These are phyloP conservation scores for Oryctes rhinoceros DNA, from an alignment of 1,140 invertebrate species.

Conservation along the genomic window DNA sequence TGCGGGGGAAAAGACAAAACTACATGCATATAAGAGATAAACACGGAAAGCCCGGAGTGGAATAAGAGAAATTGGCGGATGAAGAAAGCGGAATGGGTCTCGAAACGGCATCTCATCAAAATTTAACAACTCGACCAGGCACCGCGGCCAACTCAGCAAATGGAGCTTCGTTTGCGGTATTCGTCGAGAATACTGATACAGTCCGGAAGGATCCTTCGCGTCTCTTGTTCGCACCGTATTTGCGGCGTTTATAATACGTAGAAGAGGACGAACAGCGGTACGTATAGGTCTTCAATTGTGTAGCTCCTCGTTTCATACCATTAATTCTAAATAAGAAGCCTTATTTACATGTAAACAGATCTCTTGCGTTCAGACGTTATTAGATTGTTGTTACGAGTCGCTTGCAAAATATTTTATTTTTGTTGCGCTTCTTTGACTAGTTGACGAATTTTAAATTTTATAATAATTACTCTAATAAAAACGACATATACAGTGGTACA, in stretches of 20 bases:
- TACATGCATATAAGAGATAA: conserved; percentile 26
- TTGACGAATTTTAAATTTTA: too few species aligned
- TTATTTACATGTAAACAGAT: neutral
- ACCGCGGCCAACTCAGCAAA: conserved; percentile 5
- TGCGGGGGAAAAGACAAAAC: neutral
- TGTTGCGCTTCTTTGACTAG: too few species aligned
- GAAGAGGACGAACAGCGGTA: neutral
- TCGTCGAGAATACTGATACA: conserved; percentile 33
- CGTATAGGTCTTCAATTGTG: neutral
- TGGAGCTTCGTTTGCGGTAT: conserved; percentile 20
- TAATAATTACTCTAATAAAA: too few species aligned
- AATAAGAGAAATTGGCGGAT: conserved; percentile 33
- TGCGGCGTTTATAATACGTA: neutral
- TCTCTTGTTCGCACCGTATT: conserved; percentile 4
- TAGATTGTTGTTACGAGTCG: neutral
- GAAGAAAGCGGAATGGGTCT: conserved; percentile 2
- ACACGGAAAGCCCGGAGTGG: neutral
- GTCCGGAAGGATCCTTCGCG: neutral
- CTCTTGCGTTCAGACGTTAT: neutral
- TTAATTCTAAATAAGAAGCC: conserved; percentile 19
- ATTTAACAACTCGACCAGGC: conserved; percentile 30
- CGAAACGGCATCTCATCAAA: conserved; percentile 26
- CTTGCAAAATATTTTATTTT: too few species aligned
- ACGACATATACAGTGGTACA: too few species aligned
- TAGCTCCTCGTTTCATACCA: neutral